Evolutionary conservation across 2,888 invertebrate genomes (phyloP), one percentile per base, ranked within the genome.

Genomic region (Lochmaea capreae): DNA sequence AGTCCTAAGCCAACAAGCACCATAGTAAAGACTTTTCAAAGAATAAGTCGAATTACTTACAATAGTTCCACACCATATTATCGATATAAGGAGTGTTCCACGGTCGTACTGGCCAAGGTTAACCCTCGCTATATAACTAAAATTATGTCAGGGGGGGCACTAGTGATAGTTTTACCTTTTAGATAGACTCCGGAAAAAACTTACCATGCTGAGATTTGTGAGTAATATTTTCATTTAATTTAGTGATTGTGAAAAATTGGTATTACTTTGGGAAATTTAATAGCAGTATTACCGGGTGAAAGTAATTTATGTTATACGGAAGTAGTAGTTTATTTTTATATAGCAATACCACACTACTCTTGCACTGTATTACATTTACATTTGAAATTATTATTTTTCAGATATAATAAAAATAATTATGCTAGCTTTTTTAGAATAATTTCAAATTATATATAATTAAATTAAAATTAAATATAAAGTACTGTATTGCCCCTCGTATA

Each of bases 31-130:
- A 39, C 11, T 61, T 61, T 61, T 39, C 33, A 33, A 61, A n/a
- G n/a, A 61, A 67, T 62, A 71, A 58, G 58, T 54, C 59, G 22
- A 68, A 71, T 14, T 61, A 61, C 57, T n/a, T 39, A 58, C 58
- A 42, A 72, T 49, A 68, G 59, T 61, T 68, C 61, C 67, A 72
- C 58, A 69, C 63, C 67, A 69, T 61, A 69, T 49, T 75, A 54
- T 70, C 14, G 46, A 12, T 46, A 63, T 78, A 83, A 83, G 84
- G 85, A 84, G 84, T 84, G 85, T 82, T 83, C 84, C 86, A 86
- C 85, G 87, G 86, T 86, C 87, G 85, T 80, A 80, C 78, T 80
- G 74, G 78, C 84, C 87, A 87, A 87, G 87, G 87, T 85, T 86
- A 85, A 77, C 71, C 66, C 80, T 82, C 73, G 80, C 83, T 87